Base-by-base conservation (phyloP, 2,113 vertebrate genomes). In the Varanus salvator region DNA sequence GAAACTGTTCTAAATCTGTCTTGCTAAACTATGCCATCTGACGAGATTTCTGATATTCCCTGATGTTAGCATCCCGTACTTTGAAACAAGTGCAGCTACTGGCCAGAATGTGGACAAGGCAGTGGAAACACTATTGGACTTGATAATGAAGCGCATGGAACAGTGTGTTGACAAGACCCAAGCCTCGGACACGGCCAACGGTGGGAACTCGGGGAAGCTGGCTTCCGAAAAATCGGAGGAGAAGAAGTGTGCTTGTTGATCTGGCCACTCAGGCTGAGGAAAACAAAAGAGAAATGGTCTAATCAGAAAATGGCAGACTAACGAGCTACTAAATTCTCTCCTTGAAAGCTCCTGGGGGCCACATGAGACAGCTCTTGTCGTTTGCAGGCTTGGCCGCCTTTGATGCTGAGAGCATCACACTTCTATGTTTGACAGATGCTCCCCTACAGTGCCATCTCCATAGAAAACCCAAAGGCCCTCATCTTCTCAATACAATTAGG, bases 111-210 rank as follows among this genome's bases (percentile, higher is more conserved):
- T 99, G 93, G 98, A 99, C 82, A 98, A 97, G 91, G 97, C 98
- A 0, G 98, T 99, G 92, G 97, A 98, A 78, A 98, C 96, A 0
- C 98, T 99, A 74, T 94, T 99, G 96, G 99, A 99, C 97, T 98
- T 99, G 97, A 98, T 99, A 84, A 99, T 99, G 99, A 98, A 99
- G 95, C 96, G 99, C 60, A 99, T 99, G 98, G 99, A 99, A 92
- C 98, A 98, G 93, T 99, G 98, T 9, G 98, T 99, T 8, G 98
- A 99, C 94, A 99, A 98, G 93, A 97, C 98, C 0, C 97, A 96
- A 88, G 95, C 97, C 1, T 92, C 97, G 0, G 98, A 98, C 5
- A 72, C 97, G 0, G 95, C 97, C 92, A 98, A 98, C 3, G 98
- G 97, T 0, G 98, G 97, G 54, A 97, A 95, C 78, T 96, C 97